A percentile compares a stretch with the other conserved stretches of the same genome.
Conservation (phyloP, 2,888 invertebrate genomes). For the Cerastoderma edule region DNA sequence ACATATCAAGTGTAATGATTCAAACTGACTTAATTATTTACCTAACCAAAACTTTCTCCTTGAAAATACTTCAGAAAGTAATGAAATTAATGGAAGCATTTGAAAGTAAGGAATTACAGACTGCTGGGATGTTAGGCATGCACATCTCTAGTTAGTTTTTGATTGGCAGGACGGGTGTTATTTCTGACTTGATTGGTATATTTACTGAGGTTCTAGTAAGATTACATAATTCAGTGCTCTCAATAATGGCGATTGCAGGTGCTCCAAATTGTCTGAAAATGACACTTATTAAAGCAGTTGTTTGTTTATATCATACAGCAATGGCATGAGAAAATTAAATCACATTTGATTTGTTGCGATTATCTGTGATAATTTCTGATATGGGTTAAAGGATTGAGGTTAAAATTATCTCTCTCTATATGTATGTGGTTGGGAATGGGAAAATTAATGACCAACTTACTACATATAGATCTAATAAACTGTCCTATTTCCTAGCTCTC, state of each 20-base stretch:
- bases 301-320: constrained; percentile 18
- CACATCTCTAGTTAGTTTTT: constrained; percentile 17
- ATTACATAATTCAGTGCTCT: constrained; percentile 20
- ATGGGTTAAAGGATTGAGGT: too few relatives aligned
- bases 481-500: too few relatives aligned
- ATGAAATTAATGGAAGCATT: constrained; percentile 7
- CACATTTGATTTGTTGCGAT: too few relatives aligned
- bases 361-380: too few relatives aligned
- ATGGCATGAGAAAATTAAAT: constrained; percentile 8
- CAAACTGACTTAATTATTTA: too few relatives aligned
- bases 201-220: constrained; percentile 16
- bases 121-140: neutral
- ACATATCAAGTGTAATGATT: too few relatives aligned
- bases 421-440: too few relatives aligned
- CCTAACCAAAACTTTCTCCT: neutral
- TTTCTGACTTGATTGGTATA: constrained; percentile 24
- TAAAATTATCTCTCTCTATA: too few relatives aligned
- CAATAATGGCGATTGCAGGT: constrained; percentile 18
- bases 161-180: constrained; percentile 20
- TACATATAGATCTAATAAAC: too few relatives aligned
- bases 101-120: neutral
- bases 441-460: too few relatives aligned
- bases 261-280: constrained; percentile 18
- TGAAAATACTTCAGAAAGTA: constrained; percentile 8
- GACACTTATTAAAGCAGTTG: constrained; percentile 26